Evolutionary conservation across 2,113 vertebrate genomes (phyloP).

Genomic region (Guaruba guarouba): DNA sequence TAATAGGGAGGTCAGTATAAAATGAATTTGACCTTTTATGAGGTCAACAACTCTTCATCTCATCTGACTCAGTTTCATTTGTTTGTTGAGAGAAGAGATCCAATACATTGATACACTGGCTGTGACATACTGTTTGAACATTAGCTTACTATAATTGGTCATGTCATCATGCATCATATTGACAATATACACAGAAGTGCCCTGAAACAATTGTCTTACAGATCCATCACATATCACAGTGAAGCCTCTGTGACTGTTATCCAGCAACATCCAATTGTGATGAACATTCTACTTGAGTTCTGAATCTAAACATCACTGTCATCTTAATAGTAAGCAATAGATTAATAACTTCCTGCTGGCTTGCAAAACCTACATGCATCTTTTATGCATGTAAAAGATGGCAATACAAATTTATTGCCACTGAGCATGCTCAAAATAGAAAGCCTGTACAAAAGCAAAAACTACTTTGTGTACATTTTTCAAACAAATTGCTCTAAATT

Average conservation of each 20-base stretch:
- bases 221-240: conserved; percentile 84
- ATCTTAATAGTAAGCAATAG: conserved; percentile 54
- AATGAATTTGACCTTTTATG: conserved; percentile 72
- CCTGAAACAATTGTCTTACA: conserved; percentile 88
- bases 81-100: conserved; percentile 81
- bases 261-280: conserved; percentile 71
- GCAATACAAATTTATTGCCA: conserved; percentile 43
- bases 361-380: conserved; percentile 47
- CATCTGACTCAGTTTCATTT: conserved; percentile 80
- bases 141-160: conserved; percentile 89
- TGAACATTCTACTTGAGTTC: conserved; percentile 67
- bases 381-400: neutral
- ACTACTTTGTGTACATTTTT: neutral
- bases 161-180: conserved; percentile 91
- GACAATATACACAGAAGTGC: conserved; percentile 87
- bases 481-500: neutral
- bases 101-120: conserved; percentile 90
- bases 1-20: neutral
- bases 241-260: conserved; percentile 82
- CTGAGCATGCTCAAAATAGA: conserved; percentile 61
- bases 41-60: conserved; percentile 75
- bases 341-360: conserved; percentile 70
- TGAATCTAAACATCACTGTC: conserved; percentile 69
- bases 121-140: conserved; percentile 93
- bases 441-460: neutral